These are phyloP conservation scores for Drosophila oshimai DNA, from an alignment of 1,140 invertebrate genomes.

Conservation along the genomic window DNA sequence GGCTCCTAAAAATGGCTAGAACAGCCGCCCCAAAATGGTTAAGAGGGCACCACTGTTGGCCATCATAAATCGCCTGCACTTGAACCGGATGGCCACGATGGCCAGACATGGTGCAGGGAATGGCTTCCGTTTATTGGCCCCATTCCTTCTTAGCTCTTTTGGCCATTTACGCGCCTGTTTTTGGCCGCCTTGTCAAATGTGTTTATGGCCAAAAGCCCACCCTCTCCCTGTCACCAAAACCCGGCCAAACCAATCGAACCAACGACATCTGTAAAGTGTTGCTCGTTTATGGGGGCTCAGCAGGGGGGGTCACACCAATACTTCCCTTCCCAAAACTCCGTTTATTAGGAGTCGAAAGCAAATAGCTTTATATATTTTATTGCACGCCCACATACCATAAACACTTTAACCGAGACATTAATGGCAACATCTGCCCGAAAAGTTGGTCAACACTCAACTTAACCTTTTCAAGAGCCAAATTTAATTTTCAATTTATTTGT, in stretches of 20 bases:
- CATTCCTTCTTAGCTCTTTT: too few relatives aligned
- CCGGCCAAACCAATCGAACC: slow-evolving; percentile 7
- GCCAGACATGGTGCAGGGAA: slow-evolving; percentile 18
- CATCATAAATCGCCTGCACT: slow-evolving; percentile 45
- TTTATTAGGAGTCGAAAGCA: slow-evolving; percentile 6
- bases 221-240: not conserved
- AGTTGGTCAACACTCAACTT: not conserved
- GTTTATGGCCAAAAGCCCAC: slow-evolving; percentile 53
- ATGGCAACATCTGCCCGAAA: not conserved
- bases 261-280: slow-evolving; percentile 24
- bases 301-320: not conserved
- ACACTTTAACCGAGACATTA: slow-evolving; percentile 4
- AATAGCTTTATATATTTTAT: slow-evolving; percentile 19
- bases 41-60: not conserved
- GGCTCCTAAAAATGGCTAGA: not conserved
- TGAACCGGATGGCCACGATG: slow-evolving; percentile 30
- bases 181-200: slow-evolving; percentile 48
- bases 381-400: slow-evolving; percentile 7
- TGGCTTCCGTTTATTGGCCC: slow-evolving; percentile 48
- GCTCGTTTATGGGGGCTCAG: not conserved
- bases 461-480: too few relatives aligned
- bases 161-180: slow-evolving; percentile 44
- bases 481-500: too few relatives aligned
- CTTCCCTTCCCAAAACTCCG: not conserved
- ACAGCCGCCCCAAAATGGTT: too few relatives aligned